phyloP scores from a whole-genome alignment of 1,140 invertebrate genomes.

The Dendroctonus ponderosae region DNA sequence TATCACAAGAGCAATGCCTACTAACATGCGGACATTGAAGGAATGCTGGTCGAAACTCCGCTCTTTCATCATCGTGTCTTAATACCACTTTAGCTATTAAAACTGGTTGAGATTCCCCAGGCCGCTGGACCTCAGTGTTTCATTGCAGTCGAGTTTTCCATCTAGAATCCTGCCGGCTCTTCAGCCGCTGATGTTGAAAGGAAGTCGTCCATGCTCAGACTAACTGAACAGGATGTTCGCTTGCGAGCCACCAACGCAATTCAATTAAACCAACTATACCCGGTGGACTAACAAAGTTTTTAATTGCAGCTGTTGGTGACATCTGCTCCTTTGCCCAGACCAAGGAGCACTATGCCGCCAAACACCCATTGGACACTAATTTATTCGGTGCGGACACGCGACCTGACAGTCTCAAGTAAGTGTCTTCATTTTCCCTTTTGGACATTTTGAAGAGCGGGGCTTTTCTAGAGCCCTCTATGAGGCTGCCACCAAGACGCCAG shows the following conservation, averaged over 20 bases:
- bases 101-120: too few species aligned
- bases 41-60: too few species aligned
- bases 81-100: too few species aligned
- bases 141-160: too few species aligned
- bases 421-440: background rate
- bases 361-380: conserved; percentile 61
- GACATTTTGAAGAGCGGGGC: too few species aligned
- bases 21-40: too few species aligned
- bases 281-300: background rate
- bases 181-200: too few species aligned
- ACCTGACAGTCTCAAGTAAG: conserved; percentile 60
- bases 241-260: too few species aligned
- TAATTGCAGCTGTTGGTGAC: conserved; percentile 76
- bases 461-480: conserved; percentile 61
- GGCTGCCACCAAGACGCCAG: conserved; percentile 60
- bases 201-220: conserved; percentile 13
- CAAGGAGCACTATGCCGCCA: conserved; percentile 70
- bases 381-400: conserved; percentile 70
- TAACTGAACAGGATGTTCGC: background rate
- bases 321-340: conserved; percentile 74
- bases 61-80: too few species aligned
- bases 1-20: too few species aligned
- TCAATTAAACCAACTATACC: background rate
- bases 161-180: too few species aligned
- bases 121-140: too few species aligned